Percentiles rank a stretch among this genome's conserved stretches.
phyloP scores from a whole-genome alignment of 2,888 invertebrate species.

The Stramonita haemastoma region DNA sequence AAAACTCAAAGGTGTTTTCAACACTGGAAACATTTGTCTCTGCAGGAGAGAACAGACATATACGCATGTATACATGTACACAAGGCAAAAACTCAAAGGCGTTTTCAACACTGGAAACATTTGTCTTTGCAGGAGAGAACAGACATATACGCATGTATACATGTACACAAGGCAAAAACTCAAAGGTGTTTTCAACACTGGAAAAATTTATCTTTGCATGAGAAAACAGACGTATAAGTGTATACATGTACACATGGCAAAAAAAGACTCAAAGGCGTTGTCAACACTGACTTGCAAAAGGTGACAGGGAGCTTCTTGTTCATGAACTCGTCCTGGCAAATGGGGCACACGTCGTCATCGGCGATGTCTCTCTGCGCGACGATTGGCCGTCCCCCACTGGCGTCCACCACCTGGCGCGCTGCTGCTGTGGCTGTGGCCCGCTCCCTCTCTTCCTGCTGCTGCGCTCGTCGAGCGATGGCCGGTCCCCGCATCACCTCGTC shows the following conservation, averaged over 20 bases:
- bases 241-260: not conserved
- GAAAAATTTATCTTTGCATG: too few species aligned
- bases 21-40: too few species aligned
- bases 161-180: too few species aligned
- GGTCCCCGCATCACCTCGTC: slow-evolving; percentile 72
- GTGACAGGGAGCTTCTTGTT: slow-evolving; percentile 75
- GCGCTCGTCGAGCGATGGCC: slow-evolving; percentile 54
- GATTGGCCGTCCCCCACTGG: slow-evolving; percentile 59
- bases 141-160: too few species aligned
- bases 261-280: not conserved
- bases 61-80: too few species aligned
- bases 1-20: too few species aligned
- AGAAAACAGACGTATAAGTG: not conserved
- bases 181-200: too few species aligned
- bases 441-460: slow-evolving; percentile 39
- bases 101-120: too few species aligned
- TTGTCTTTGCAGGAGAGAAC: too few species aligned
- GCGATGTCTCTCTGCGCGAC: slow-evolving; percentile 72
- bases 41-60: too few species aligned
- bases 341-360: slow-evolving; percentile 77
- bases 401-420: slow-evolving; percentile 50
- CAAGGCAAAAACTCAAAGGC: too few species aligned
- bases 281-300: slow-evolving; percentile 74
- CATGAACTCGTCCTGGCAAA: slow-evolving; percentile 77
- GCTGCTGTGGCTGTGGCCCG: slow-evolving; percentile 50